Evolutionary conservation across 2,888 invertebrate species (phyloP), one percentile per base, ranked within the genome.

Genomic region (Macrosiphum euphorbiae): DNA sequence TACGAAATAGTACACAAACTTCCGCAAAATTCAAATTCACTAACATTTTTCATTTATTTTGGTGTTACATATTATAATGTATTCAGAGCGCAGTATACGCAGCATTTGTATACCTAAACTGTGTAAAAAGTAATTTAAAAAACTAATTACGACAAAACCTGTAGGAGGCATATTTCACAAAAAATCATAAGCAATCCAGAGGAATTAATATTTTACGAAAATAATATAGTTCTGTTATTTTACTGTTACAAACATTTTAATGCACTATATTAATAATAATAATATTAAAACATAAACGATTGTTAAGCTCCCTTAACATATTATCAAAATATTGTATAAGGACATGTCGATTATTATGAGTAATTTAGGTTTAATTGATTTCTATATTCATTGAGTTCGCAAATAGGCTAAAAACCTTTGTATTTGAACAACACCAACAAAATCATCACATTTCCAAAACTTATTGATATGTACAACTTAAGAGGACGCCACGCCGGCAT

Each of bases 61-160:
- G 86, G 44, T 47, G 44, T 47, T 28, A 13, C 28, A 50, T 47
- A 47, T 11, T 86, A 50, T 86, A 47, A 28, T 86, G 5, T n/a
- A 47, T 50, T 47, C 44, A 47, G 86, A 86, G 44, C 44, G 85
- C 26, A 16, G 84, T 85, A 85, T 85, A 85, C 55, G 24, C 61
- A 28, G 24, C 28, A 28, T n/a, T 78, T 20, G 78, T 35, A 44
- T 44, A 78, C 35, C 35, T 86, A 50, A 47, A 50, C 86, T 50
- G 44, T n/a, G 86, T 47, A 86, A 86, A 86, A 86, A 28, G 86
- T 86, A 86, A 86, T 86, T 86, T 50, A 86, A 47, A 86, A 86
- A 86, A 78, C 86, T 86, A 86, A 86, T 86, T 86, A 86, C 86
- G 16, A 28, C 28, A n/a, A 28, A 86, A 86, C 47, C 47, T 50